These are phyloP conservation scores for Anneissia japonica DNA, from an alignment of 35 echinoderm and acorn worm species.

Conservation along the genomic window DNA sequence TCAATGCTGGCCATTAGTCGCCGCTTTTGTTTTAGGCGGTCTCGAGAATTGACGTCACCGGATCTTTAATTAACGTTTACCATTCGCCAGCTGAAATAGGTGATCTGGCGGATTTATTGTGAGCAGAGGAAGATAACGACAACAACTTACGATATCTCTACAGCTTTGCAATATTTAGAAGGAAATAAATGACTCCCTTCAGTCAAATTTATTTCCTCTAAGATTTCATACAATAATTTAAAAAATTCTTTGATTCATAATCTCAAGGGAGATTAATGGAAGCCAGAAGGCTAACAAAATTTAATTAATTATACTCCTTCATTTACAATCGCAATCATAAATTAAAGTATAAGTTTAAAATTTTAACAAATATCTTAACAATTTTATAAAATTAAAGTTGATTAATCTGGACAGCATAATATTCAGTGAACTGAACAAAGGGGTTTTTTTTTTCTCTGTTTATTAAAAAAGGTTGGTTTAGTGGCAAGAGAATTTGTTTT, in stretches of 20 bases:
- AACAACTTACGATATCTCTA: not conserved
- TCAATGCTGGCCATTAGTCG: not conserved
- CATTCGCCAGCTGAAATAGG: not conserved
- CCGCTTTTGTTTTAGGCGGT: not conserved
- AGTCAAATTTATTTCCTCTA: not conserved
- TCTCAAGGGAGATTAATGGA: no score
- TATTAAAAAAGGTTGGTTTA: no score
- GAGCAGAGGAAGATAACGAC: not conserved
- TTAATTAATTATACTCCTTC: no score
- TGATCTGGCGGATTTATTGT: not conserved
- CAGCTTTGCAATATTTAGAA: not conserved
- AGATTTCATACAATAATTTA: not conserved
- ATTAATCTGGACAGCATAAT: no score
- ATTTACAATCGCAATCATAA: no score
- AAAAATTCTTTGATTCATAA: not conserved
- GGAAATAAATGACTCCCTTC: not conserved
- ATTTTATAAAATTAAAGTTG: no score
- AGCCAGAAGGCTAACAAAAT: no score
- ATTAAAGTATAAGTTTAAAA: no score
- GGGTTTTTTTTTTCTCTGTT: no score
- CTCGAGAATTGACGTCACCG: not conserved
- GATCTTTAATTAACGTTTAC: not conserved
- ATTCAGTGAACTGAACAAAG: no score
- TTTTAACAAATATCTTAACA: no score
- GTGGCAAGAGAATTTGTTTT: no score